These are phyloP conservation scores for Garra rufa DNA, from an alignment of 2,113 vertebrate genomes.

Conservation along the genomic window DNA sequence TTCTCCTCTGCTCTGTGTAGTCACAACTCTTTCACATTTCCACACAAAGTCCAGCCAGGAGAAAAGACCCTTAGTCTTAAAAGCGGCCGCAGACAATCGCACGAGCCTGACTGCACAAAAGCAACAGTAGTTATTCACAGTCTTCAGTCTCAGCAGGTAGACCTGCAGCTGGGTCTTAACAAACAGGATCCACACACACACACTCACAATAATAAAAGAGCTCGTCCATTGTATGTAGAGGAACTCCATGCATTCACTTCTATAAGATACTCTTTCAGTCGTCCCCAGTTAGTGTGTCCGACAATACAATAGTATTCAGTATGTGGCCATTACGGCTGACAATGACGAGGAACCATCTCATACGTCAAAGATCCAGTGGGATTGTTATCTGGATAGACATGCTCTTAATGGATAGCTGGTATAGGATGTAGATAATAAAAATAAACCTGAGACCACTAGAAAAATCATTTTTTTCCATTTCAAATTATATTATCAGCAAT, in stretches of 20 bases:
- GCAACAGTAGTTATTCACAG: slow-evolving; percentile 70
- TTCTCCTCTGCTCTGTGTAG: slow-evolving; percentile 33
- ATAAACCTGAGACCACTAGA: background rate
- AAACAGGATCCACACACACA: slow-evolving; percentile 69
- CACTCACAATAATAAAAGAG: slow-evolving; percentile 70
- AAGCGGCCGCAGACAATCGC: slow-evolving; percentile 68
- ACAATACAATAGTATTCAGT: slow-evolving; percentile 66
- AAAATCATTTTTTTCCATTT: background rate
- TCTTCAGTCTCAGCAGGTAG: slow-evolving; percentile 75
- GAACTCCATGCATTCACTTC: slow-evolving; percentile 65
- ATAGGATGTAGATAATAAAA: background rate
- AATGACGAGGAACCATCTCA: slow-evolving; percentile 51
- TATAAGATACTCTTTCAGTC: slow-evolving; percentile 75
- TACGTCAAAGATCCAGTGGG: slow-evolving; percentile 53
- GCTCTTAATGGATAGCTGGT: background rate
- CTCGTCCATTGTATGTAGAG: slow-evolving; percentile 66
- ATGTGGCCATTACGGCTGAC: slow-evolving; percentile 59
- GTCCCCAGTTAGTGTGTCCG: slow-evolving; percentile 67
- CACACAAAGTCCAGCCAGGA: slow-evolving; percentile 69
- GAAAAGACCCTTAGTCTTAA: slow-evolving; percentile 60
- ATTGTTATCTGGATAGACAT: slow-evolving; percentile 16
- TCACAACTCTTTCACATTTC: slow-evolving; percentile 50
- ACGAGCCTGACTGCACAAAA: slow-evolving; percentile 71
- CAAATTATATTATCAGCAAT: background rate
- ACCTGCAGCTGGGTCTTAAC: slow-evolving; percentile 73